These are phyloP conservation scores for Loxodonta africana DNA, from an alignment of 2,113 vertebrate genomes.

Conservation along the genomic window DNA sequence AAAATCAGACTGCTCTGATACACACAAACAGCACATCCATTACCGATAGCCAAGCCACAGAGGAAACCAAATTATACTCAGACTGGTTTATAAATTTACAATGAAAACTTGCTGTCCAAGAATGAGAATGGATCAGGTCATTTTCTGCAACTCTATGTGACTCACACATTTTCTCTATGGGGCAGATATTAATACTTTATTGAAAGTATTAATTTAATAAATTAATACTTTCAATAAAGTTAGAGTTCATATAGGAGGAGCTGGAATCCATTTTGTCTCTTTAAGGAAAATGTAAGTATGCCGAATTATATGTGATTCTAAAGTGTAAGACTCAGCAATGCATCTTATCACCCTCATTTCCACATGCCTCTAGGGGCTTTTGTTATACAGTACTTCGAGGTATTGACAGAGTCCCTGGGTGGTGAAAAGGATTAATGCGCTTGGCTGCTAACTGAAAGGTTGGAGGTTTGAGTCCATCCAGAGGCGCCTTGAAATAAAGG, in stretches of 20 bases:
- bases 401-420: no score
- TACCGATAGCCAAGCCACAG: neutral
- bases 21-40: neutral
- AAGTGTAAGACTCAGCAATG: constrained; percentile 12
- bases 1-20: neutral
- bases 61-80: neutral
- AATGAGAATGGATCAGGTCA: neutral
- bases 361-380: neutral
- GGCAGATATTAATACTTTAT: neutral
- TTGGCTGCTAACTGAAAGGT: no score
- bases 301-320: neutral
- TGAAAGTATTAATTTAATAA: neutral
- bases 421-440: no score
- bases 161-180: neutral
- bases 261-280: neutral
- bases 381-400: neutral
- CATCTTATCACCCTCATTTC: neutral
- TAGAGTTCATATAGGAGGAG: neutral
- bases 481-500: no score
- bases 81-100: neutral
- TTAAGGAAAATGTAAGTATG: neutral
- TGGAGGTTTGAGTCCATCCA: no score
- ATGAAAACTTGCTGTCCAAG: neutral
- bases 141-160: neutral
- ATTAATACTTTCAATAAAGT: neutral